Evolutionary conservation across 2,888 invertebrate species (phyloP).

Genomic region (Ormyrus nitidulus): DNA sequence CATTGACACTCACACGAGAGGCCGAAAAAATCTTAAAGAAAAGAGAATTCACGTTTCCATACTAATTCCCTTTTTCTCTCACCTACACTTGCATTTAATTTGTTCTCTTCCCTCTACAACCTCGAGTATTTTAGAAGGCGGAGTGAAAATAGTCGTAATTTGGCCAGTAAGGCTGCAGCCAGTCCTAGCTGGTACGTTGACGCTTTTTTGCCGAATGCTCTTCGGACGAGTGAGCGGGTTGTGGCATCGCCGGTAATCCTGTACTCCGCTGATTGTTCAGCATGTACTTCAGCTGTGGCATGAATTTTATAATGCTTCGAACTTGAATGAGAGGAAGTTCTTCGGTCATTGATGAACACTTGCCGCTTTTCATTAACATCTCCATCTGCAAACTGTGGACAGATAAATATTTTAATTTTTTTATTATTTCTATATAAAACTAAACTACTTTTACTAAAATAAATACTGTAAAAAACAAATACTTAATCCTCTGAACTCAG

Average conservation of each 20-base stretch:
- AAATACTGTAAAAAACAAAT: neutral
- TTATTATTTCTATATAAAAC: too few species aligned
- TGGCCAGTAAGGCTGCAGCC: conserved; percentile 77
- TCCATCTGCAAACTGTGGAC: conserved; percentile 83
- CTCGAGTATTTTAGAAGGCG: conserved; percentile 67
- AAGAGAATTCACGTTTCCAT: conserved; percentile 7
- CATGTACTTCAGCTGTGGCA: conserved; percentile 93
- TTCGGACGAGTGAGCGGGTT: conserved; percentile 70
- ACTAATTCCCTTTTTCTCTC: neutral
- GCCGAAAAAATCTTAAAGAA: conserved; percentile 1
- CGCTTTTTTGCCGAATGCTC: conserved; percentile 76
- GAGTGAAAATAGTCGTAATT: conserved; percentile 75
- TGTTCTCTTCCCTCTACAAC: neutral
- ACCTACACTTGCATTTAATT: too few species aligned
- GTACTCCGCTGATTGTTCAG: conserved; percentile 77
- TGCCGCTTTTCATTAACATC: conserved; percentile 86
- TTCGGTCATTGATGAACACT: conserved; percentile 83
- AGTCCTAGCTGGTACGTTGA: conserved; percentile 81
- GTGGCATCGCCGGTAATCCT: conserved; percentile 63
- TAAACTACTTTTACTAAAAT: too few species aligned
- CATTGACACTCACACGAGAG: neutral
- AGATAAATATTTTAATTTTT: neutral
- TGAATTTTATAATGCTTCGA: conserved; percentile 88
- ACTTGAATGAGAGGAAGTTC: conserved; percentile 88
- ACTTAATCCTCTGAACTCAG: too few species aligned